These are phyloP conservation scores for Augiades crinisus DNA, from an alignment of 2,888 invertebrate genomes.

Conservation along the genomic window DNA sequence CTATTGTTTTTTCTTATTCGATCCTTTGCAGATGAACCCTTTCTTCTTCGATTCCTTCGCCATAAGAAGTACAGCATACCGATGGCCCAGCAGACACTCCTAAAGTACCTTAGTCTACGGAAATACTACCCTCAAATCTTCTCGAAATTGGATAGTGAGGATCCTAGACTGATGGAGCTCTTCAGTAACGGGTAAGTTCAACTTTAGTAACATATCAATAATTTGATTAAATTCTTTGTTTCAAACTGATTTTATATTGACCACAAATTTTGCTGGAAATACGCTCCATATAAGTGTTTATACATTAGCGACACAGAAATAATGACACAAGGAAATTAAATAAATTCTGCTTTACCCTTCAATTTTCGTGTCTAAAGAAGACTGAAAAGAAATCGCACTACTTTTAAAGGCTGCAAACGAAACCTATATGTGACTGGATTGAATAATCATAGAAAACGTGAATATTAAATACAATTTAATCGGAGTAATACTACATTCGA, in stretches of 20 bases:
- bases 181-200: constrained; percentile 84
- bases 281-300: too few species aligned
- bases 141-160: constrained; percentile 83
- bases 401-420: too few species aligned
- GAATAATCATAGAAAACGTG: too few species aligned
- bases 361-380: too few species aligned
- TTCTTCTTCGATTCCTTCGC: constrained; percentile 87
- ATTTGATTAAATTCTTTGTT: neutral
- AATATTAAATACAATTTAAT: too few species aligned
- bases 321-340: too few species aligned
- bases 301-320: too few species aligned
- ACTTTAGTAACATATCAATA: neutral
- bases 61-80: constrained; percentile 90
- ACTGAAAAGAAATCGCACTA: too few species aligned
- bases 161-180: constrained; percentile 82
- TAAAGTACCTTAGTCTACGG: constrained; percentile 89
- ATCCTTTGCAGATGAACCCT: constrained; percentile 87
- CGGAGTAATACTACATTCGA: too few species aligned
- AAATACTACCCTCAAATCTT: constrained; percentile 85
- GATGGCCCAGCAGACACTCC: constrained; percentile 88
- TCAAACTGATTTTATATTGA: neutral
- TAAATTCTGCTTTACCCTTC: too few species aligned
- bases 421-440: too few species aligned
- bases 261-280: too few species aligned
- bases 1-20: constrained; percentile 34